Conservation (phyloP, 2,113 vertebrate genomes). For the Globicephala melas region DNA sequence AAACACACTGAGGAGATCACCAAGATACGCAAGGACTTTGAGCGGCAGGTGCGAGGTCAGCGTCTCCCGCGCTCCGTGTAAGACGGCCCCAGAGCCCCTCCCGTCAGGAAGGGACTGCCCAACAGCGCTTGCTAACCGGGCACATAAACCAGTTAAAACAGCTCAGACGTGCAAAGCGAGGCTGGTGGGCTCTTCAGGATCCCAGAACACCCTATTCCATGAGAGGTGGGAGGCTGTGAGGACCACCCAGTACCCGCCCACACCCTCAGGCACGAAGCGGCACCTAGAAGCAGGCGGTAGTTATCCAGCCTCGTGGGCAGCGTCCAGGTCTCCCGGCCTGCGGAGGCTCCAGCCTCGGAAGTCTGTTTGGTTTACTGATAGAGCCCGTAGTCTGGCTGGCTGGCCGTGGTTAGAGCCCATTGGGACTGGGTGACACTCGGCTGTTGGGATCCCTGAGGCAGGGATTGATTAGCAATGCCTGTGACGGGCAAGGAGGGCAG, state of each 20-base stretch:
- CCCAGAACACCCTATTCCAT: background rate
- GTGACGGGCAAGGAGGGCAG: background rate
- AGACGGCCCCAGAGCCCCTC: too few relatives aligned
- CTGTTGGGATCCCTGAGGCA: background rate
- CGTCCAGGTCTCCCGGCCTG: background rate
- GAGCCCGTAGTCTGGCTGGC: too few relatives aligned
- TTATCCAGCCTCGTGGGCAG: background rate
- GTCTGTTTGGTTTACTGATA: background rate
- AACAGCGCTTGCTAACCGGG: too few relatives aligned
- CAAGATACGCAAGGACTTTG: conserved; percentile 80
- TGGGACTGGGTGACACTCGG: background rate
- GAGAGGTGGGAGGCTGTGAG: background rate
- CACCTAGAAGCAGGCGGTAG: background rate
- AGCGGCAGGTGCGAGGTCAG: conserved; percentile 89
- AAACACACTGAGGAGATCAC: conserved; percentile 88
- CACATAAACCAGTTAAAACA: too few relatives aligned
- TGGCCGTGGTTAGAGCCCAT: background rate
- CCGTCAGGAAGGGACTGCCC: background rate
- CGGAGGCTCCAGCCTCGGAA: background rate
- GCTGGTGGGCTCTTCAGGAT: background rate
- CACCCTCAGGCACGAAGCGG: background rate
- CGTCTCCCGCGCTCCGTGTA: rapidly evolving
- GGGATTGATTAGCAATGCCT: too few relatives aligned
- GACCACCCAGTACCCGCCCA: too few relatives aligned
- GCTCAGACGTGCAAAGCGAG: rapidly evolving